A percentile compares a stretch with the other conserved stretches of the same genome.
phyloP scores from a whole-genome alignment of 2,797 vertebrate genomes.

The Schizopygopsis pylzovi region DNA sequence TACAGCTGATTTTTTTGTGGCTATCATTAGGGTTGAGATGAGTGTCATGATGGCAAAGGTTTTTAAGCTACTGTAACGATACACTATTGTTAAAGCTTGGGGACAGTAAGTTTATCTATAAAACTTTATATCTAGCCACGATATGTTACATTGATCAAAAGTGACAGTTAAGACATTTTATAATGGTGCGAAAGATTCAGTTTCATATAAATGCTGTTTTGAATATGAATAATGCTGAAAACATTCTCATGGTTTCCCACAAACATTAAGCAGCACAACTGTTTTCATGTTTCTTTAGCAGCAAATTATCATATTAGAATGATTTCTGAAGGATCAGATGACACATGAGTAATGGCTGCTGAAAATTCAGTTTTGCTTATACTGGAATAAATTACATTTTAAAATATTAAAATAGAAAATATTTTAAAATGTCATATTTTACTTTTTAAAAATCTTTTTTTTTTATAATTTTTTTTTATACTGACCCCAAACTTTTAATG shows the following conservation, averaged over 20 bases:
- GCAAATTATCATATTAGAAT: background rate
- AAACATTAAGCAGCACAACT: background rate
- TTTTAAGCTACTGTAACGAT: background rate
- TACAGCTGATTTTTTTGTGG: background rate
- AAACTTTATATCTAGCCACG: no score
- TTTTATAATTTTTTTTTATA: no score
- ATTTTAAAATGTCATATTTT: background rate
- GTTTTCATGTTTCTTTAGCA: background rate
- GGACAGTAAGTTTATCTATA: background rate
- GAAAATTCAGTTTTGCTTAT: background rate
- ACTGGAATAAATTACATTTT: background rate
- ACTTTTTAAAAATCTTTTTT: background rate
- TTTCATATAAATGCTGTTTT: background rate
- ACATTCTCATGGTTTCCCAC: background rate
- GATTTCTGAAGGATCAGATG: background rate
- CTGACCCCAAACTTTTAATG: background rate
- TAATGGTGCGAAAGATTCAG: background rate
- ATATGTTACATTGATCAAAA: background rate
- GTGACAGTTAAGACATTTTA: background rate
- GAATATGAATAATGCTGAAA: background rate
- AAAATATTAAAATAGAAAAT: background rate
- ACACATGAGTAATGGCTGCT: background rate
- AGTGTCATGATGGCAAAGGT: background rate
- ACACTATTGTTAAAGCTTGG: background rate
- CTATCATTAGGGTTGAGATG: background rate